Conservation (phyloP, 2,113 vertebrate genomes). For the Gasterosteus nipponicus region DNA sequence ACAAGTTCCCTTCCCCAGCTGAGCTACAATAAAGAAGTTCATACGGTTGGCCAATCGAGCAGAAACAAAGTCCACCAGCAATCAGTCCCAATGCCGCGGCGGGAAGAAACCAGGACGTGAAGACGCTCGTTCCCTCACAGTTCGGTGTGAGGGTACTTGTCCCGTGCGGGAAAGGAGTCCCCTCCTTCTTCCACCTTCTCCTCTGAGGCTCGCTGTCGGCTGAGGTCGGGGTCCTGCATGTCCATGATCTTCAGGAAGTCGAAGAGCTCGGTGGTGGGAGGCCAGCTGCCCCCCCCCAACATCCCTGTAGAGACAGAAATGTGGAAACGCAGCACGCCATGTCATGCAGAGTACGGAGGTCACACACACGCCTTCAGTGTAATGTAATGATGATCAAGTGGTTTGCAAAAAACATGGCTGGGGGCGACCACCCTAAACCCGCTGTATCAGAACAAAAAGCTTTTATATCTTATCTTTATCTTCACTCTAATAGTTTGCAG, state of each 20-base stretch:
- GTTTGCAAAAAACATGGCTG: too few species aligned
- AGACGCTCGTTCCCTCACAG: slow-evolving; percentile 51
- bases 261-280: slow-evolving; percentile 84
- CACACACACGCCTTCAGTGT: neutral
- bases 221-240: slow-evolving; percentile 54
- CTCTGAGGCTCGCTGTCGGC: slow-evolving; percentile 50
- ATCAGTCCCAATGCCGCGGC: neutral
- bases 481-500: neutral
- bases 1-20: neutral
- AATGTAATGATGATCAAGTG: too few species aligned
- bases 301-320: slow-evolving; percentile 72
- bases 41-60: neutral
- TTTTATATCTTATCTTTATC: too few species aligned
- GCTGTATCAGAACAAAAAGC: too few species aligned
- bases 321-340: neutral
- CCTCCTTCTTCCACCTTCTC: slow-evolving; percentile 37
- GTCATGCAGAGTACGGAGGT: neutral
- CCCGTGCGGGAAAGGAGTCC: neutral
- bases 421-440: too few species aligned
- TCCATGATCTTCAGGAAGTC: slow-evolving; percentile 92
- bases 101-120: neutral
- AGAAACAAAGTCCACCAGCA: neutral
- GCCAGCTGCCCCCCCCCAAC: slow-evolving; percentile 85
- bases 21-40: neutral
- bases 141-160: slow-evolving; percentile 67